phyloP scores from a whole-genome alignment of 2,888 invertebrate species.

The Therioaphis trifolii region DNA sequence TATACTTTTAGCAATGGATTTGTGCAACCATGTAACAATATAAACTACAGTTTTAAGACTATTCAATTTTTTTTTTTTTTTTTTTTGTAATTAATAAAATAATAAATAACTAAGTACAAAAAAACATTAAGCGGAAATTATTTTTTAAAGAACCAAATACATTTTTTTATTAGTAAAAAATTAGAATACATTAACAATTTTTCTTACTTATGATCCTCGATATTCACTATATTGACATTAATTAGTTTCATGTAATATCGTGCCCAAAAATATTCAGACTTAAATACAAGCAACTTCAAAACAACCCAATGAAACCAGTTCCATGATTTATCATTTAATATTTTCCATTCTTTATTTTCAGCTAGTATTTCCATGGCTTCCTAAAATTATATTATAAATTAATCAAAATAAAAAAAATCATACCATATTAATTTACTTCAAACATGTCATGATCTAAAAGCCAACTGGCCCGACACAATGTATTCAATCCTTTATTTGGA shows the following conservation, averaged over 20 bases:
- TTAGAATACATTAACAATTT: background rate
- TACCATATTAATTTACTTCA: constrained; percentile 72
- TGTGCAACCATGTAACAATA: too few relatives aligned
- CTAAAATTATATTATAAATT: constrained; percentile 20
- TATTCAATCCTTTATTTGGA: constrained; percentile 49
- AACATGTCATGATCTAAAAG: constrained; percentile 87
- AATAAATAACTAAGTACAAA: too few relatives aligned
- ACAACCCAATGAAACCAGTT: constrained; percentile 57
- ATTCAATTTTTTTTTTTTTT: too few relatives aligned
- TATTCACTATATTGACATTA: background rate
- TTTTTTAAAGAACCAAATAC: background rate
- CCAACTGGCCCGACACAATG: constrained; percentile 81
- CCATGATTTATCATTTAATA: constrained; percentile 18
- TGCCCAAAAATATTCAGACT: constrained; percentile 55
- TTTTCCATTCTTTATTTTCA: constrained; percentile 33
- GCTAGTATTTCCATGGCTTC: constrained; percentile 41
- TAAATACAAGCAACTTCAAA: constrained; percentile 54
- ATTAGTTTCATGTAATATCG: constrained; percentile 25
- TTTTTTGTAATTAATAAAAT: too few relatives aligned
- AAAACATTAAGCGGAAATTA: too few relatives aligned
- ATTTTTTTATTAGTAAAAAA: background rate
- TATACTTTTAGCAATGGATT: too few relatives aligned
- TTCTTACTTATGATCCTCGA: constrained; percentile 44
- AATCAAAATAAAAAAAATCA: constrained; percentile 11
- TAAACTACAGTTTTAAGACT: too few relatives aligned